Evolutionary conservation across 2,797 vertebrate genomes (phyloP).

Genomic region (Champsocephalus esox): DNA sequence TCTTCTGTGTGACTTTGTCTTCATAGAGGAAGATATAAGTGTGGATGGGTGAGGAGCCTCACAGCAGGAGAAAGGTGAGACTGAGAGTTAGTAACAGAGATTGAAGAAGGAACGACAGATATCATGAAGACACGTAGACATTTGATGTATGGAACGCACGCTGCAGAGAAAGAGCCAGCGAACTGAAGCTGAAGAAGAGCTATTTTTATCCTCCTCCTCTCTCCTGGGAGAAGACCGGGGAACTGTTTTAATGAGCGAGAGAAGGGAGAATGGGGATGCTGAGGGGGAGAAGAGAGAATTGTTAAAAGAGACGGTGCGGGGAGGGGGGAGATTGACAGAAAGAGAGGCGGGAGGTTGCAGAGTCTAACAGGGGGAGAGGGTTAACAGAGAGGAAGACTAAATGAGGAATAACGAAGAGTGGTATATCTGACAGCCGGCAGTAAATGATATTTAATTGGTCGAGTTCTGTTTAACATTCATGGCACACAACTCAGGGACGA

Average conservation of each 20-base stretch:
- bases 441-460: slow-evolving; percentile 64
- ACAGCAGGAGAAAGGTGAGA: slow-evolving; percentile 10
- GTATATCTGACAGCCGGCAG: slow-evolving; percentile 33
- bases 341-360: slow-evolving; percentile 25
- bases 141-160: slow-evolving; percentile 72
- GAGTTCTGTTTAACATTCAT: slow-evolving; percentile 59
- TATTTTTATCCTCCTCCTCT: slow-evolving; percentile 79
- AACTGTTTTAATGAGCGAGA: slow-evolving; percentile 78
- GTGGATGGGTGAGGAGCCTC: slow-evolving; percentile 8
- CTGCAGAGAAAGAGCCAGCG: slow-evolving; percentile 38
- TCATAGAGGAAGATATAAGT: slow-evolving; percentile 21
- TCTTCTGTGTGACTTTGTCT: slow-evolving; percentile 8
- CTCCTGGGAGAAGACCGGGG: slow-evolving; percentile 68
- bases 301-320: slow-evolving; percentile 50
- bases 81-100: slow-evolving; percentile 15
- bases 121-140: slow-evolving; percentile 63
- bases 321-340: slow-evolving; percentile 30
- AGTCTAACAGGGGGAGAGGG: slow-evolving; percentile 9
- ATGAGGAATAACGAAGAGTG: slow-evolving; percentile 12
- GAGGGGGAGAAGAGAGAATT: slow-evolving; percentile 50
- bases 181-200: slow-evolving; percentile 62
- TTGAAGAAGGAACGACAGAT: slow-evolving; percentile 35
- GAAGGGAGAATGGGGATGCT: slow-evolving; percentile 49
- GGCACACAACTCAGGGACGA: slow-evolving; percentile 19
- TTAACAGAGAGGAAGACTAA: background rate